These are phyloP conservation scores for Nestor notabilis DNA, from an alignment of 2,113 vertebrate genomes.

Conservation along the genomic window DNA sequence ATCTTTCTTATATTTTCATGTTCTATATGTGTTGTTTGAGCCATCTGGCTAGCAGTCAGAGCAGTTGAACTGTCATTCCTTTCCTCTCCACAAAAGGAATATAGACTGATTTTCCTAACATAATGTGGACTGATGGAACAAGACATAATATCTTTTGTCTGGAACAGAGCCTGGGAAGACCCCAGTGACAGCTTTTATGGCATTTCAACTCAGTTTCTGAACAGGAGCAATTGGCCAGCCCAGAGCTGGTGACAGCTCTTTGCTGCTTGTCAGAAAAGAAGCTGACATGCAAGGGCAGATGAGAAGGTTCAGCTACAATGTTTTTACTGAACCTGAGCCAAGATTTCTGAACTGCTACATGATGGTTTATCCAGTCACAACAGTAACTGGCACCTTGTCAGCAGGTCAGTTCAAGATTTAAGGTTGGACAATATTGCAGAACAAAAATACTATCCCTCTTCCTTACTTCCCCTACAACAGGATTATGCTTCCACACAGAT, in stretches of 20 bases:
- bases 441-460: not conserved
- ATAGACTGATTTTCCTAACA: constrained; percentile 1
- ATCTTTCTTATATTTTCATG: not conserved
- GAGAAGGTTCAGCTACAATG: not conserved
- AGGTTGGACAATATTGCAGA: not conserved
- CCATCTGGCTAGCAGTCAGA: not conserved
- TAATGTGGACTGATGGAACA: constrained; percentile 1
- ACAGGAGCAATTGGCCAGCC: not conserved
- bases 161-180: constrained; percentile 17
- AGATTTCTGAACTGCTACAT: not conserved
- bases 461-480: not conserved
- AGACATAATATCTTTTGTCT: constrained; percentile 22
- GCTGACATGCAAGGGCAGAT: not conserved
- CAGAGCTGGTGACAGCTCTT: not conserved
- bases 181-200: not conserved
- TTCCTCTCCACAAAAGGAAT: constrained; percentile 4
- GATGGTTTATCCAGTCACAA: not conserved
- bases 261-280: not conserved
- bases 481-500: not conserved
- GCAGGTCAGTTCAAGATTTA: not conserved
- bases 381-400: not conserved
- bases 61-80: not conserved
- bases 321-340: not conserved
- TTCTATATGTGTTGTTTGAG: not conserved
- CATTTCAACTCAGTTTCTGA: not conserved